Evolutionary conservation across 2,113 vertebrate genomes (phyloP).

Genomic region (Microtus oregoni): DNA sequence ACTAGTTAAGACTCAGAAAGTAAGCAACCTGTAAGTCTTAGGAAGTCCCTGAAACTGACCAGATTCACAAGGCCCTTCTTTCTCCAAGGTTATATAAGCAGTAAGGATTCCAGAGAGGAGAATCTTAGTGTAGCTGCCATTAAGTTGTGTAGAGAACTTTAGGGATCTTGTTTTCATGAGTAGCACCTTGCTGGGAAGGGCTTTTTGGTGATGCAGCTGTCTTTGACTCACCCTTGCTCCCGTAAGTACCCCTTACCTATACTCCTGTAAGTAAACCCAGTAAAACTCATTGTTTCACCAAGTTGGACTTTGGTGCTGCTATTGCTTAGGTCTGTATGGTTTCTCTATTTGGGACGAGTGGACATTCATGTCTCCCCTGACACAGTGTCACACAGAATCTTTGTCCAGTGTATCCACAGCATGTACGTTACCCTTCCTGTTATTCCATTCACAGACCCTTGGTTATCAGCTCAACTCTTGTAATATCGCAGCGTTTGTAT

Average conservation of each 20-base stretch:
- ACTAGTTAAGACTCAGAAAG: not conserved
- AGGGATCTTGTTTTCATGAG: not conserved
- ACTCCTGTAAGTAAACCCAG: not conserved
- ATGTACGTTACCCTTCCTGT: too few species aligned
- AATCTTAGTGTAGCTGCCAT: not conserved
- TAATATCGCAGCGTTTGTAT: not conserved
- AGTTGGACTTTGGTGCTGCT: not conserved
- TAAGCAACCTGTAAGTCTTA: not conserved
- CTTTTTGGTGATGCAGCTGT: not conserved
- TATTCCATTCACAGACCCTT: too few species aligned
- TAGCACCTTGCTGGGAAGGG: not conserved
- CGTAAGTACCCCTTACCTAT: not conserved
- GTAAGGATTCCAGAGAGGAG: not conserved
- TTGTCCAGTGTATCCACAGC: not conserved
- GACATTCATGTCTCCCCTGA: not conserved
- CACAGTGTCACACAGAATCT: not conserved
- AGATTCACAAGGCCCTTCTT: not conserved
- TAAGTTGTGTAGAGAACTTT: not conserved
- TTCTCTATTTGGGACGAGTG: not conserved
- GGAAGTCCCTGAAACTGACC: not conserved
- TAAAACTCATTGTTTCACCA: not conserved
- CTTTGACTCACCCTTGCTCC: too few species aligned
- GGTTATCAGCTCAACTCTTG: not conserved
- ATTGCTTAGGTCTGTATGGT: not conserved
- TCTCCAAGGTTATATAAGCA: not conserved